Base-by-base conservation (phyloP, 2,113 vertebrate species). In the Thunnus maccoyii region DNA sequence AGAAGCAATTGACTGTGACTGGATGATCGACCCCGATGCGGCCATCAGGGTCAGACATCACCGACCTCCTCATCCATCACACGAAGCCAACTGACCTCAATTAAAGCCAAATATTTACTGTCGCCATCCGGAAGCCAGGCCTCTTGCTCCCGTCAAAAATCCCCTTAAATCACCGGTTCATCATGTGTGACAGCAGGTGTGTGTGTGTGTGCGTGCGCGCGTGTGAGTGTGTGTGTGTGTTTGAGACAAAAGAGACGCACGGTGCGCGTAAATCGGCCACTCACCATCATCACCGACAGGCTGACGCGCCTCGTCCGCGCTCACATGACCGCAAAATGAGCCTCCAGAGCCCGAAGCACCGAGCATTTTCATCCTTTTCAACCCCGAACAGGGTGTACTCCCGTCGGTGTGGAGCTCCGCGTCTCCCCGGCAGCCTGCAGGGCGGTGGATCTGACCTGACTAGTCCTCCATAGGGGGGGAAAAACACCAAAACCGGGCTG, bases 211-310 rank as follows among this genome's bases (percentile, higher is more conserved):
- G 68, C 22, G 65, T 14, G 56, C 11, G 56, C 11, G 25, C 3
- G 67, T 3, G 54, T 16, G 27, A 3, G 64, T 3, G 36, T 10
- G 68, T 5, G 67, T 18, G 61, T 5, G 64, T 13, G 62, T 32
- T 9, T 14, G 25, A 66, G 68, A 87, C 74, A 85, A 84, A 89
- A 74, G 84, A 82, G 69, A 57, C 61, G 68, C 65, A 68, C 50
- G 2, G 84, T 44, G 72, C 76, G n/a, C 74, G 16, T 66, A 3
- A 51, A 46, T 36, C 30, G 8, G 11, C 3, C 62, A 89, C 92
- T 93, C 87, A 92, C 89, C 92, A 72, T 91, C 86, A 82, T 68
- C 82, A 73, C 62, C 64, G 72, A 7, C 83, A 36, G 81, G 36
- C 57, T 5, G 65, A 80, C 85, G 87, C 86, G 78, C 69, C 60